Conservation (phyloP, 2,797 vertebrate genomes). For the Glyptemys insculpta region DNA sequence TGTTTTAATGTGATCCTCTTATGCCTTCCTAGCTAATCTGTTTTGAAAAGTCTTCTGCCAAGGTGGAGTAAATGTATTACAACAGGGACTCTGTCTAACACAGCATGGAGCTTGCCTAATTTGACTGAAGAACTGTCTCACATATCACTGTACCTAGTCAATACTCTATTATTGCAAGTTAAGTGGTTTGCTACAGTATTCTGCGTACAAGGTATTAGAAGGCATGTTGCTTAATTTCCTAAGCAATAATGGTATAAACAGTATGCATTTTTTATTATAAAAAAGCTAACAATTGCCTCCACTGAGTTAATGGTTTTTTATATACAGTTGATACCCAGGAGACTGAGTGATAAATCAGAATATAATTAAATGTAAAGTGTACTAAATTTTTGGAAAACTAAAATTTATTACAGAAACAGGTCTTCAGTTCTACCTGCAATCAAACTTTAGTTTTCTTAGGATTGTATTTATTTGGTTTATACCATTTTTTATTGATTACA, state of each 20-base stretch:
- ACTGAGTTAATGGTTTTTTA: slow-evolving; percentile 77
- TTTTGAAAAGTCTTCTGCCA: slow-evolving; percentile 20
- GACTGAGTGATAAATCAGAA: slow-evolving; percentile 75
- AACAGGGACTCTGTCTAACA: background rate
- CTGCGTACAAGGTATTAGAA: slow-evolving; percentile 75
- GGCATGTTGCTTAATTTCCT: slow-evolving; percentile 82
- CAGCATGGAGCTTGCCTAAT: slow-evolving; percentile 56
- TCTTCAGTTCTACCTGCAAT: slow-evolving; percentile 55
- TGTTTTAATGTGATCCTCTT: slow-evolving; percentile 6
- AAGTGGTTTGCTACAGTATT: slow-evolving; percentile 80
- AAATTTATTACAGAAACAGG: slow-evolving; percentile 58
- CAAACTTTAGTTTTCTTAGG: slow-evolving; percentile 58
- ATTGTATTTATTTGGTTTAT: slow-evolving; percentile 56
- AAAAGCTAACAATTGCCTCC: slow-evolving; percentile 76
- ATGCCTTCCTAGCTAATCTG: slow-evolving; percentile 43
- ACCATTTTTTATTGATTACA: slow-evolving; percentile 56
- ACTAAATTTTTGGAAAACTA: slow-evolving; percentile 70
- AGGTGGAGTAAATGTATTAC: slow-evolving; percentile 14
- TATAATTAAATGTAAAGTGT: slow-evolving; percentile 73
- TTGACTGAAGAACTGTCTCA: slow-evolving; percentile 61
- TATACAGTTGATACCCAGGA: slow-evolving; percentile 64
- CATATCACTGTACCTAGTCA: slow-evolving; percentile 77
- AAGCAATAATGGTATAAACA: slow-evolving; percentile 80
- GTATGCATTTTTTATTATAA: slow-evolving; percentile 83
- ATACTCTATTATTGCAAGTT: slow-evolving; percentile 81